phyloP scores from a whole-genome alignment of 2,888 invertebrate species.

The Julus scandinavius region DNA sequence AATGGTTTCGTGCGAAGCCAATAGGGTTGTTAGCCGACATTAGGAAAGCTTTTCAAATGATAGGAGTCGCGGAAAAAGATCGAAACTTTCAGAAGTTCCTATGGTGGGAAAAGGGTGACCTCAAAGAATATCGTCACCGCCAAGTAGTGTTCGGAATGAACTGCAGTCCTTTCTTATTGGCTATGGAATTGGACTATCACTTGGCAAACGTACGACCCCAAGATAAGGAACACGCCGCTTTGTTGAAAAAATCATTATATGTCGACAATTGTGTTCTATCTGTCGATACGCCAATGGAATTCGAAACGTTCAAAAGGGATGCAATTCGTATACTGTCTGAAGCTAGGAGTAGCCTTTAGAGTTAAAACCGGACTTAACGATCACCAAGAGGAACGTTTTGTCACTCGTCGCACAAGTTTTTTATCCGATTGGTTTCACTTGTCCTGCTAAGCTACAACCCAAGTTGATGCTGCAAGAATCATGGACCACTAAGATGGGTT shows the following conservation, averaged over 20 bases:
- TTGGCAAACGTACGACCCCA: not conserved
- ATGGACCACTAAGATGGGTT: conserved; percentile 8
- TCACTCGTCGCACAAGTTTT: not conserved
- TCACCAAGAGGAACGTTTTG: too few relatives aligned
- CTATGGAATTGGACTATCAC: not conserved
- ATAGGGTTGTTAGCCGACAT: too few relatives aligned
- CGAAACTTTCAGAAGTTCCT: too few relatives aligned
- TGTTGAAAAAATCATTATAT: not conserved
- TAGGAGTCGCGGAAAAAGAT: too few relatives aligned
- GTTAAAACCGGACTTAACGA: not conserved
- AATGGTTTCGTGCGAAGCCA: too few relatives aligned
- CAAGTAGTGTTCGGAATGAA: not conserved
- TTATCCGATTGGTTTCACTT: not conserved
- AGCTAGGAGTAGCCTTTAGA: not conserved
- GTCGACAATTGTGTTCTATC: not conserved
- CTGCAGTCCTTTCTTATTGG: conserved; percentile 44
- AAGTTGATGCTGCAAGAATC: conserved; percentile 16
- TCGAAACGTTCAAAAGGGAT: not conserved
- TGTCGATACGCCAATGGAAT: not conserved
- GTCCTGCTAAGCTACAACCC: not conserved
- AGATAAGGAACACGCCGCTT: too few relatives aligned
- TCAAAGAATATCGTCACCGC: not conserved
- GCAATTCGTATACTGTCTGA: not conserved
- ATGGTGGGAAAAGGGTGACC: too few relatives aligned
- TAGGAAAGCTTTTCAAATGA: too few relatives aligned